A percentile compares a stretch with the other conserved stretches of the same genome.
These are phyloP conservation scores for Crenichthys baileyi DNA, from an alignment of 2,797 vertebrate genomes.

Conservation along the genomic window DNA sequence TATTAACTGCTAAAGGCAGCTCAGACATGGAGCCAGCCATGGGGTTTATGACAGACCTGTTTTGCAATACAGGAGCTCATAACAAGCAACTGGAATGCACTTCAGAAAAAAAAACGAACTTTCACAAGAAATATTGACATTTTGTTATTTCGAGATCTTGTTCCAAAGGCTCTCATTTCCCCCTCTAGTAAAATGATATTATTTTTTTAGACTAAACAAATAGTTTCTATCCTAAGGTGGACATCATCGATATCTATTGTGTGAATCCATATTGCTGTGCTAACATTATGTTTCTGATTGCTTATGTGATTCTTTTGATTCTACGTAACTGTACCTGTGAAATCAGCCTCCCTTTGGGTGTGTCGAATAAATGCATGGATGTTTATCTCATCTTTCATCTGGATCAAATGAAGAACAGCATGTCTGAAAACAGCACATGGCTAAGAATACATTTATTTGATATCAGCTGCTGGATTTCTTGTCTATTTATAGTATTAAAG, in stretches of 20 bases:
- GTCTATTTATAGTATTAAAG: conserved; percentile 60
- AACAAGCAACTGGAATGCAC: not conserved
- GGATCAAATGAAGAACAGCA: conserved; percentile 14
- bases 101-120: not conserved
- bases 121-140: not conserved
- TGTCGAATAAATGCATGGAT: conserved; percentile 2
- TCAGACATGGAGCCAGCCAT: not conserved
- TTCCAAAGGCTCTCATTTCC: not conserved
- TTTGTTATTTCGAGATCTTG: not conserved
- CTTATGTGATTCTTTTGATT: not conserved
- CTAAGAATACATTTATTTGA: conserved; percentile 53
- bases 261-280: not conserved
- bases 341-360: not conserved
- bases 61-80: not conserved
- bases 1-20: not conserved
- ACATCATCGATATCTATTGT: not conserved
- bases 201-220: not conserved
- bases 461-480: conserved; percentile 32
- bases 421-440: conserved; percentile 25
- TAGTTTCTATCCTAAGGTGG: not conserved
- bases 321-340: not conserved
- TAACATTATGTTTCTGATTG: not conserved
- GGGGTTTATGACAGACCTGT: not conserved
- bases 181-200: not conserved
- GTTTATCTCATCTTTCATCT: conserved; percentile 5